Evolutionary conservation across 2,888 invertebrate genomes (phyloP).

Genomic region (Synergus laeviventris): DNA sequence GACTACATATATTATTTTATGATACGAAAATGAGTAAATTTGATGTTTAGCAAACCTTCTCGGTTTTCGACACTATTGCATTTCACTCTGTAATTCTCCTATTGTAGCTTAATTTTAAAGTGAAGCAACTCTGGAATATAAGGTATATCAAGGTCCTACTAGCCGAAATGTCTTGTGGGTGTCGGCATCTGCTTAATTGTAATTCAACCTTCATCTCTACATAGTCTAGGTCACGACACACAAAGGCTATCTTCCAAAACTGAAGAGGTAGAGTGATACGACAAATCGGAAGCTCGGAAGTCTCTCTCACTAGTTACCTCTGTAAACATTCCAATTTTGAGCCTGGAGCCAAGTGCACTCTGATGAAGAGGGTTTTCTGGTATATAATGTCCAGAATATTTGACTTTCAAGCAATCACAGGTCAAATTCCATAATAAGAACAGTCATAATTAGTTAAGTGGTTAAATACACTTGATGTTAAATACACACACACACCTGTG

Average conservation of each 20-base stretch:
- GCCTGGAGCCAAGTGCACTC: not conserved
- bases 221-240: not conserved
- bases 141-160: no score
- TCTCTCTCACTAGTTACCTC: not conserved
- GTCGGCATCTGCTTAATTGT: not conserved
- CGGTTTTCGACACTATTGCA: no score
- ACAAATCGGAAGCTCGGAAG: not conserved
- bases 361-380: conserved; percentile 10
- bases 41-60: no score
- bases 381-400: conserved; percentile 8
- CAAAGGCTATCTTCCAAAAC: not conserved
- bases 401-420: not conserved
- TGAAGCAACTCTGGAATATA: no score
- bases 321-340: conserved; percentile 13
- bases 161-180: not conserved
- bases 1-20: no score
- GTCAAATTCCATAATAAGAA: not conserved
- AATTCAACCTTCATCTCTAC: not conserved
- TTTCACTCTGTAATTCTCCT: no score
- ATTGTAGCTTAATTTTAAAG: no score
- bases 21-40: no score
- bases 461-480: not conserved
- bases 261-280: not conserved
- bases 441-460: not conserved
- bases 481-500: not conserved